Percentiles rank a stretch among this genome's conserved stretches.
phyloP scores from a whole-genome alignment of 1,140 invertebrate species.

The Drosophila pandora region DNA sequence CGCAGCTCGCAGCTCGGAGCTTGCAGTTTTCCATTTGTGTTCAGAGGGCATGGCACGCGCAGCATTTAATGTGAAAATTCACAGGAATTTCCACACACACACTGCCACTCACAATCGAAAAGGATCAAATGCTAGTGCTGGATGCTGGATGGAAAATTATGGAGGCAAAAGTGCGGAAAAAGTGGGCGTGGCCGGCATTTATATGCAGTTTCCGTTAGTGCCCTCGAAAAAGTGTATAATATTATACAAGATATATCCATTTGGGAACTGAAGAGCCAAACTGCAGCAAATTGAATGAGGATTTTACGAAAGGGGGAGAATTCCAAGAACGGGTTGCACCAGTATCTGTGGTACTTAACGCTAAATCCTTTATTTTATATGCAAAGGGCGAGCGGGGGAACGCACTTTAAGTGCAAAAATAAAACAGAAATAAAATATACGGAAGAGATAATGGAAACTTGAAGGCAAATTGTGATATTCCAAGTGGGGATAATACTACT shows the following conservation, averaged over 20 bases:
- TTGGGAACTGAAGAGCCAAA: slow-evolving; percentile 25
- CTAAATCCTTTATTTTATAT: slow-evolving; percentile 15
- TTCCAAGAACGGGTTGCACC: slow-evolving; percentile 7
- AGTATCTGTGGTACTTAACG: background rate
- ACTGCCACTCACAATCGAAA: background rate
- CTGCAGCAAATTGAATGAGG: slow-evolving; percentile 10
- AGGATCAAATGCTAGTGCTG: slow-evolving; percentile 9
- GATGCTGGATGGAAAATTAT: background rate
- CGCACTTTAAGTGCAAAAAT: background rate
- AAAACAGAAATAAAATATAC: background rate
- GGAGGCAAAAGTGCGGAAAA: background rate
- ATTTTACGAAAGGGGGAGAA: background rate
- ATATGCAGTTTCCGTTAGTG: slow-evolving; percentile 34
- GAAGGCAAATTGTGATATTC: background rate
- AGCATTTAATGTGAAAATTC: slow-evolving; percentile 31
- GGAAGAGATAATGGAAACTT: background rate
- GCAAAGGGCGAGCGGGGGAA: background rate
- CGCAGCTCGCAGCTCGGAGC: background rate
- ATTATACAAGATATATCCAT: slow-evolving; percentile 25
- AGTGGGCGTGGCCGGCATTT: slow-evolving; percentile 10
- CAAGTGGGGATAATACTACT: background rate
- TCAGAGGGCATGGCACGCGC: slow-evolving; percentile 25
- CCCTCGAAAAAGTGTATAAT: slow-evolving; percentile 1
- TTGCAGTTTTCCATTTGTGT: slow-evolving; percentile 17
- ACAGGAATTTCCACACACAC: slow-evolving; percentile 3